Evolutionary conservation across 2,113 vertebrate species (phyloP).

Genomic region (Pongo pygmaeus): DNA sequence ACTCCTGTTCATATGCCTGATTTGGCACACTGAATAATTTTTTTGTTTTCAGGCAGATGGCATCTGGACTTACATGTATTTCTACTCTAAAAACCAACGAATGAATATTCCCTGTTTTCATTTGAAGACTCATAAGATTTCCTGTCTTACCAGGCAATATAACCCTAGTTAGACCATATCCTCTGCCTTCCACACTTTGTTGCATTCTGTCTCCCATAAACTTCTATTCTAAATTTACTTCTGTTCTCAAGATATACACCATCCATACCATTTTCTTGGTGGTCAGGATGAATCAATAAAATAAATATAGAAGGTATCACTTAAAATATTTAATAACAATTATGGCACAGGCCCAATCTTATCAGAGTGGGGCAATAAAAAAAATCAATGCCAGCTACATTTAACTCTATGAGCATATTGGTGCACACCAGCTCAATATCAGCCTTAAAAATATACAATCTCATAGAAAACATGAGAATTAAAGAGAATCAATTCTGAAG

Average conservation of each 20-base stretch:
- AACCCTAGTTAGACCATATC: neutral
- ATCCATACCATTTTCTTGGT: neutral
- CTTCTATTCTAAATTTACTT: neutral
- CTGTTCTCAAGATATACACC: neutral
- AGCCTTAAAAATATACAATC: neutral
- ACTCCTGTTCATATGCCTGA: neutral
- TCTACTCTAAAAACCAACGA: neutral
- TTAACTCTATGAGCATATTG: neutral
- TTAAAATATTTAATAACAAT: neutral
- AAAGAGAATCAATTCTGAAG: neutral
- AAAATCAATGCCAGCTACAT: neutral
- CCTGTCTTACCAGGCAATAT: neutral
- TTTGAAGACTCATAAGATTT: neutral
- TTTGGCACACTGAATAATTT: neutral
- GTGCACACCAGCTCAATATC: neutral
- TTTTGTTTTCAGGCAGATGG: neutral
- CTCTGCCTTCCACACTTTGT: neutral
- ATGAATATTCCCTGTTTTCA: neutral
- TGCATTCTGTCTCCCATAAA: neutral
- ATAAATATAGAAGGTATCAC: neutral
- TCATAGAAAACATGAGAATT: neutral
- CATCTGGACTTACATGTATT: neutral
- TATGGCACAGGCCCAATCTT: neutral
- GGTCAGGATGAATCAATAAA: neutral
- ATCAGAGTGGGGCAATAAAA: neutral